These are phyloP conservation scores for Notoglanidium macrostoma DNA, from an alignment of 2,797 vertebrate species.

Conservation along the genomic window DNA sequence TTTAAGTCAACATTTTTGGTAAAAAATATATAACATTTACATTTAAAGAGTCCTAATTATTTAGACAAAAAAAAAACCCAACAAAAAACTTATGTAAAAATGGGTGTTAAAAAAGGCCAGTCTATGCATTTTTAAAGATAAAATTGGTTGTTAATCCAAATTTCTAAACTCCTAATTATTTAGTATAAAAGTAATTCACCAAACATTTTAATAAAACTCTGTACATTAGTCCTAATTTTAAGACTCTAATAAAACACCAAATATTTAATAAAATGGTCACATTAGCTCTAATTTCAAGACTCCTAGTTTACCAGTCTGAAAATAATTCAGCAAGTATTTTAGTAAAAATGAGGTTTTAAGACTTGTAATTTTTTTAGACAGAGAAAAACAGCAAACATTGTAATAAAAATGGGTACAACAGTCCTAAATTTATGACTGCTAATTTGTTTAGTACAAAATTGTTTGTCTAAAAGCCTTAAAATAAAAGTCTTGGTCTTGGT, in stretches of 20 bases:
- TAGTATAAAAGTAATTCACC: not conserved
- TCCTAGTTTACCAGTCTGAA: not conserved
- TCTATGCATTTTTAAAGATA: not conserved
- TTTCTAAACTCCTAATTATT: not conserved
- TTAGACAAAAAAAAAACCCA: not conserved
- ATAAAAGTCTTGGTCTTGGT: not conserved
- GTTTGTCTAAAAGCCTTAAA: not conserved
- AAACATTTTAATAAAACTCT: not conserved
- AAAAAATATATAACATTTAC: not conserved
- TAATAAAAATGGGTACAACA: not conserved
- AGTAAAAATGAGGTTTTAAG: not conserved
- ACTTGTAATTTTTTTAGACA: not conserved
- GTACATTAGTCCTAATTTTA: not conserved
- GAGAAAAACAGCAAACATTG: not conserved
- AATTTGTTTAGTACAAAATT: too few species aligned
- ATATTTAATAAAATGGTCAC: not conserved
- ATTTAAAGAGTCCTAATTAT: not conserved
- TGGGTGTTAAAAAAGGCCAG: not conserved
- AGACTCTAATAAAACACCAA: not conserved
- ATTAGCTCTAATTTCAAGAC: not conserved
- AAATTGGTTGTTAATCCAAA: not conserved
- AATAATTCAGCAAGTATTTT: not conserved
- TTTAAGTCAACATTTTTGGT: not conserved
- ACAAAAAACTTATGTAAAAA: not conserved
- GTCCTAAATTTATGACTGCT: not conserved